A percentile compares a stretch with the other conserved stretches of the same genome.
phyloP scores from a whole-genome alignment of 2,888 invertebrate species.

The Globia sparganii region DNA sequence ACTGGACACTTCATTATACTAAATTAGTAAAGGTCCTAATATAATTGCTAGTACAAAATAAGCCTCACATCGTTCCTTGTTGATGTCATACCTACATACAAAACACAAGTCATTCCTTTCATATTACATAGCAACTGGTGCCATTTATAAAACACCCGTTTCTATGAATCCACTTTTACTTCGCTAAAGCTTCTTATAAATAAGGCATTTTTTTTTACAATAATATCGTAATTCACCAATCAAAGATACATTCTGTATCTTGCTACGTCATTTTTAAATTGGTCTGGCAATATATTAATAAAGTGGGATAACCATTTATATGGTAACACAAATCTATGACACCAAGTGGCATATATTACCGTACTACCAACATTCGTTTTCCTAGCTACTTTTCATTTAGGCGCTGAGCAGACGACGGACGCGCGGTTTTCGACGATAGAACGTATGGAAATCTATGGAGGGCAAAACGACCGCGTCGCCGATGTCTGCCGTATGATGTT shows the following conservation, averaged over 20 bases:
- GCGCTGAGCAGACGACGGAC: not conserved
- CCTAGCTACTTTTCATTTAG: constrained; percentile 52
- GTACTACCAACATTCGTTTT: constrained; percentile 50
- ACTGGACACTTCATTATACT: constrained; percentile 62
- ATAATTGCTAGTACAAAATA: constrained; percentile 64
- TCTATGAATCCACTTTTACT: constrained; percentile 48
- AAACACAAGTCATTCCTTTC: constrained; percentile 46
- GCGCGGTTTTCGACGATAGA: not conserved
- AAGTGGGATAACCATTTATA: constrained; percentile 19
- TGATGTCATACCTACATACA: constrained; percentile 44
- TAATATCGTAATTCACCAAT: constrained; percentile 51
- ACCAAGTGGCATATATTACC: constrained; percentile 50
- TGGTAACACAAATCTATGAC: constrained; percentile 29
- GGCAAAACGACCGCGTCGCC: not conserved
- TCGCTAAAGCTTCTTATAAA: constrained; percentile 67
- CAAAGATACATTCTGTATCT: constrained; percentile 49
- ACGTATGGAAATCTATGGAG: not conserved
- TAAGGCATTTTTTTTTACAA: constrained; percentile 68
- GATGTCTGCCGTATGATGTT: not conserved
- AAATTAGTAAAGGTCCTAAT: constrained; percentile 55
- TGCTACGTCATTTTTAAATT: constrained; percentile 58
- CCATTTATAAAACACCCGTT: constrained; percentile 48
- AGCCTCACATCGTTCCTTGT: constrained; percentile 50
- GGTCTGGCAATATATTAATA: constrained; percentile 51
- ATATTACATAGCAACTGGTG: constrained; percentile 50